These are phyloP conservation scores for Zoroaster sp. DNA, from an alignment of 53 echinoderm and acorn worm genomes.

Conservation along the genomic window DNA sequence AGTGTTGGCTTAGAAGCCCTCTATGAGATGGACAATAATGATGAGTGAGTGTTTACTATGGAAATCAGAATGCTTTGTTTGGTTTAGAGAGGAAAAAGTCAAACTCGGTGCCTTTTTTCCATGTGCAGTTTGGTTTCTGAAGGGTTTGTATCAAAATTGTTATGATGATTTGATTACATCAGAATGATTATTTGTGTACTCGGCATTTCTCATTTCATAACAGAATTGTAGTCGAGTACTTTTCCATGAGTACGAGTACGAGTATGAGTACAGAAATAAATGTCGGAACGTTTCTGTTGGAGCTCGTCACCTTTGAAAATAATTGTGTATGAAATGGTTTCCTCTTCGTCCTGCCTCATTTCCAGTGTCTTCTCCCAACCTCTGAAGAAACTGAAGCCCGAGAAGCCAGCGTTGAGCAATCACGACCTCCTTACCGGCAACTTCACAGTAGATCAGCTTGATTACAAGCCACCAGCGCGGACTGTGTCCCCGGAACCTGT, in stretches of 20 bases:
- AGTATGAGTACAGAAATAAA: no score
- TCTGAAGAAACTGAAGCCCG: conserved; percentile 84
- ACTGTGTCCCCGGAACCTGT: conserved; percentile 62
- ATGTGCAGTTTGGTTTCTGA: no score
- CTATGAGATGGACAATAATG: conserved; percentile 83
- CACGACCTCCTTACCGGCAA: conserved; percentile 51
- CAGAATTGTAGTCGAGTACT: no score
- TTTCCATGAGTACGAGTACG: no score
- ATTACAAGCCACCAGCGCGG: conserved; percentile 56
- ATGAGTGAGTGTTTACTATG: conserved; percentile 80
- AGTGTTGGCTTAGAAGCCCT: conserved; percentile 72
- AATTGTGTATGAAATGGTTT: no score
- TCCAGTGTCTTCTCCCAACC: conserved; percentile 86
- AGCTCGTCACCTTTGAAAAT: no score
- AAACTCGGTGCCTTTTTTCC: no score
- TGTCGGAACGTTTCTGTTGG: no score
- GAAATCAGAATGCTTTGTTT: background rate
- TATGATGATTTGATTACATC: no score
- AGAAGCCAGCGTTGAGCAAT: conserved; percentile 64
- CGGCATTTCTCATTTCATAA: no score
- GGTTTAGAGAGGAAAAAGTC: background rate
- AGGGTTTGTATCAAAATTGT: background rate
- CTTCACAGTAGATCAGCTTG: conserved; percentile 70
- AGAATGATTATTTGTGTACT: no score
- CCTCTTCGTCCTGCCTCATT: no score